These are phyloP conservation scores for Clanis bilineata DNA, from an alignment of 2,888 invertebrate species.

Conservation along the genomic window DNA sequence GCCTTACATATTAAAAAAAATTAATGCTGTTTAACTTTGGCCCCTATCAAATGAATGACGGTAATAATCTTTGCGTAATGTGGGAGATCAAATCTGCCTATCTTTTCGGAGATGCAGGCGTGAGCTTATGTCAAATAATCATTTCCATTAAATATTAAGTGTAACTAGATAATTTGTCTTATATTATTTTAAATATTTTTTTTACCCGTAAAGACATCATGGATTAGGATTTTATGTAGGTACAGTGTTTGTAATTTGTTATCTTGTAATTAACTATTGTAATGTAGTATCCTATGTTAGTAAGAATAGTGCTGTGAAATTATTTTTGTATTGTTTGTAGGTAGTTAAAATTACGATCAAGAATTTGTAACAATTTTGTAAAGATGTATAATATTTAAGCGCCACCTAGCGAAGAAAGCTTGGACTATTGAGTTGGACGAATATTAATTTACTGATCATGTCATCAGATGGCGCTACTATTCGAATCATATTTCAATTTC, in stretches of 20 bases:
- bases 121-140: not conserved
- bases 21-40: no score
- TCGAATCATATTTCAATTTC: conserved; percentile 19
- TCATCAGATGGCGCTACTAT: conserved; percentile 40
- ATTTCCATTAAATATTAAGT: not conserved
- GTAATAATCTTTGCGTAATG: no score
- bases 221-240: not conserved
- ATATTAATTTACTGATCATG: conserved; percentile 22
- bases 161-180: not conserved
- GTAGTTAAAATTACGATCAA: not conserved
- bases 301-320: conserved; percentile 33
- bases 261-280: not conserved
- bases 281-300: not conserved
- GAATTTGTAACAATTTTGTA: not conserved
- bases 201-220: not conserved
- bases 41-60: no score
- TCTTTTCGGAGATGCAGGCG: no score
- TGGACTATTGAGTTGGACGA: conserved; percentile 21
- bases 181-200: not conserved
- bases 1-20: no score
- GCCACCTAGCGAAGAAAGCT: conserved; percentile 42
- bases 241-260: not conserved
- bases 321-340: conserved; percentile 24
- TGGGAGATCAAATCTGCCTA: no score
- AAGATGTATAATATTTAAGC: conserved; percentile 20